Conservation (phyloP, 2,888 invertebrate species). For the Lamproptera curius region DNA sequence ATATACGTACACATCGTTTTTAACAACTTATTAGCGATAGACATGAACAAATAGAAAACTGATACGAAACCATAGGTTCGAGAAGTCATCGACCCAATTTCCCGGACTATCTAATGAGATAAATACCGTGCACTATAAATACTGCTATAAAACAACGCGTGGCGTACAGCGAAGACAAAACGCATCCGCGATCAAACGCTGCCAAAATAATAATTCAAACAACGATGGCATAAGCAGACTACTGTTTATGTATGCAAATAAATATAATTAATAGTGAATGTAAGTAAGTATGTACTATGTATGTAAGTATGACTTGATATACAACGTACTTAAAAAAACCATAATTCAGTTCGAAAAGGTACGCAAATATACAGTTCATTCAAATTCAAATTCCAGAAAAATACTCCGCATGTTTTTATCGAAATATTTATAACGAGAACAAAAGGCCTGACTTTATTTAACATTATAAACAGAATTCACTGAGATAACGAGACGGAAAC, state of each 20-base stretch:
- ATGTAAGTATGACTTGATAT: too few species aligned
- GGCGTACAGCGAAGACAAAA: constrained; percentile 53
- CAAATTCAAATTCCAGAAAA: too few species aligned
- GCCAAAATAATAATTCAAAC: constrained; percentile 62
- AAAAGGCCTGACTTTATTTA: too few species aligned
- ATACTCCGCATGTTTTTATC: too few species aligned
- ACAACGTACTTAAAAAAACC: too few species aligned
- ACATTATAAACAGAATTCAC: background rate
- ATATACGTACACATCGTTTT: too few species aligned
- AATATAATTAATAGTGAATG: constrained; percentile 24
- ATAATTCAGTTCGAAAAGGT: too few species aligned
- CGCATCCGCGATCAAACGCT: constrained; percentile 59
- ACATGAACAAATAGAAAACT: constrained; percentile 24
- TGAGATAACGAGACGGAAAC: background rate
- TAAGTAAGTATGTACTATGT: too few species aligned
- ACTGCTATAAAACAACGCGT: constrained; percentile 47
- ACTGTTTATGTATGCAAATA: constrained; percentile 42
- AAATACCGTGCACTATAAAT: constrained; percentile 61
- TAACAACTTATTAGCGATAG: background rate
- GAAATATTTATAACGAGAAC: too few species aligned
- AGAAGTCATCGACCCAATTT: constrained; percentile 64
- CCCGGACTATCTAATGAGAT: constrained; percentile 53
- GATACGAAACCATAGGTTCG: constrained; percentile 38
- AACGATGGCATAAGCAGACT: constrained; percentile 33
- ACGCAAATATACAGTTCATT: too few species aligned